Conservation (phyloP, 1,140 invertebrate genomes). For the Brachionus koreanus region DNA sequence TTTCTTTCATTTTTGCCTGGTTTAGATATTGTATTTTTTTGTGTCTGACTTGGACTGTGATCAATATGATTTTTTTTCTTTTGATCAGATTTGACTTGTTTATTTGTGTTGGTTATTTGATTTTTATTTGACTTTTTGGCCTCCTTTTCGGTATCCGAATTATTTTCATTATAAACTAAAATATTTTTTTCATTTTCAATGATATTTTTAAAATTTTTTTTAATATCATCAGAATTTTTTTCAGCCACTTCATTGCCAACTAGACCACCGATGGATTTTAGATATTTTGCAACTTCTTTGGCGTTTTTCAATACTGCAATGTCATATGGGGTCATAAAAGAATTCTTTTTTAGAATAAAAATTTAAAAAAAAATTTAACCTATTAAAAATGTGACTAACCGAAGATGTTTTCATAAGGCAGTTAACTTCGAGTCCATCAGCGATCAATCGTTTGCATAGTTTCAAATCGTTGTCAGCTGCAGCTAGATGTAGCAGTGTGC, state of each 20-base stretch:
- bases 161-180: slow-evolving; percentile 47
- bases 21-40: not conserved
- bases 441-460: slow-evolving; percentile 68
- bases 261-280: slow-evolving; percentile 81
- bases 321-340: slow-evolving; percentile 75
- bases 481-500: slow-evolving; percentile 85
- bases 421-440: slow-evolving; percentile 55
- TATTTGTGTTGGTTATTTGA: not conserved
- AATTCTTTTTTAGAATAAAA: slow-evolving; percentile 48
- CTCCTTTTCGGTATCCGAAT: slow-evolving; percentile 48
- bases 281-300: slow-evolving; percentile 81
- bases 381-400: slow-evolving; percentile 49
- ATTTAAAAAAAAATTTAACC: not conserved
- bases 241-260: slow-evolving; percentile 68
- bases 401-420: slow-evolving; percentile 53
- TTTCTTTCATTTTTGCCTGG: slow-evolving; percentile 41
- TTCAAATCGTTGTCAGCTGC: slow-evolving; percentile 88
- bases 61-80: not conserved
- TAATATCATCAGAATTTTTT: slow-evolving; percentile 46
- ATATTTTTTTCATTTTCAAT: slow-evolving; percentile 37
- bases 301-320: slow-evolving; percentile 78
- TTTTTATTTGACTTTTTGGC: not conserved
- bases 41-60: not conserved
- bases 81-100: not conserved
- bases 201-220: slow-evolving; percentile 43